Percentiles rank a stretch among this genome's conserved stretches.
Conservation (phyloP, 2,888 invertebrate genomes). For the Palloptera scutellata region DNA sequence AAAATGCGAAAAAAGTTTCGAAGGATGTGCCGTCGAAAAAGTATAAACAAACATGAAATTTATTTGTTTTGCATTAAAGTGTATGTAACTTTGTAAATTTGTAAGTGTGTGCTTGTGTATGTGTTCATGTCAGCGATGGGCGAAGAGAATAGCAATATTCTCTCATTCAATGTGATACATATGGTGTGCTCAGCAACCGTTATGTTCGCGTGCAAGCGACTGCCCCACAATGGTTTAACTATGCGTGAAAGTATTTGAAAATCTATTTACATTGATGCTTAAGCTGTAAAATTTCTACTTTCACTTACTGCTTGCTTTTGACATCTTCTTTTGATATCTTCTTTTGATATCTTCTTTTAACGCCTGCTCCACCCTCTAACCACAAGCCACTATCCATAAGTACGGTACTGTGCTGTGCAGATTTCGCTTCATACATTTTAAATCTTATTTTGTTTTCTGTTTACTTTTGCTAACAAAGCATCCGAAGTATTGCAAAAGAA, state of each 20-base stretch:
- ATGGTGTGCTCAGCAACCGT: too few species aligned
- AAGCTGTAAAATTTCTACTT: not conserved
- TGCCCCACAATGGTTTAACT: too few species aligned
- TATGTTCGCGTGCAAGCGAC: too few species aligned
- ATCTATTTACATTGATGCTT: not conserved
- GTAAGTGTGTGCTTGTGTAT: slow-evolving; percentile 7
- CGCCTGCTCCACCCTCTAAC: not conserved
- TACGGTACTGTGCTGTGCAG: not conserved
- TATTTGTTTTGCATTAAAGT: slow-evolving; percentile 14
- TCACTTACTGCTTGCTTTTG: not conserved
- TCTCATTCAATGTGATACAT: too few species aligned
- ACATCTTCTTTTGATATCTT: not conserved
- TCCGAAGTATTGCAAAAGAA: too few species aligned
- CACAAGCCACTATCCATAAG: too few species aligned
- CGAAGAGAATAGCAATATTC: too few species aligned
- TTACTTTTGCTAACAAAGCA: not conserved
- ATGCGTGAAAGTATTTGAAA: not conserved
- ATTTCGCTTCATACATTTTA: not conserved
- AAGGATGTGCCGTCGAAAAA: too few species aligned
- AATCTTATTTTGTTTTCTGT: not conserved
- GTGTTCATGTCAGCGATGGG: not conserved
- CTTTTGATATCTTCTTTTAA: not conserved
- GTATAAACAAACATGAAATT: slow-evolving; percentile 20
- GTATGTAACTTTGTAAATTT: not conserved
- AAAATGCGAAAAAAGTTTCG: too few species aligned